Conservation (phyloP, 2,888 invertebrate species). For the Noctua janthe region DNA sequence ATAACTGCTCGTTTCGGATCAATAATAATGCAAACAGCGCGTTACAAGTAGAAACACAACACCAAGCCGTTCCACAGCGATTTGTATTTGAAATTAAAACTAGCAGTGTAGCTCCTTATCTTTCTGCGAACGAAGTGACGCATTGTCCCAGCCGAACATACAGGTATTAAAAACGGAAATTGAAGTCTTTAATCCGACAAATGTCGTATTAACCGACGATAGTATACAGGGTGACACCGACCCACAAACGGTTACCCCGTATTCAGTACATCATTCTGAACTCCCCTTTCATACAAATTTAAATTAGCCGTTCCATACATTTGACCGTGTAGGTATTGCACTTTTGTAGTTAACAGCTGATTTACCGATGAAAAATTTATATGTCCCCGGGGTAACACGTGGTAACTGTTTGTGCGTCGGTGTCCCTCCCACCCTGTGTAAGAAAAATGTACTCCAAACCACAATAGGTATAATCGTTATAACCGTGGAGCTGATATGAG, state of each 20-base stretch:
- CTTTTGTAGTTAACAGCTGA: neutral
- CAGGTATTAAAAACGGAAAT: conserved; percentile 37
- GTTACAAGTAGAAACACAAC: conserved; percentile 18
- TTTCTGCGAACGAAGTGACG: conserved; percentile 47
- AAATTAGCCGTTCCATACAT: neutral
- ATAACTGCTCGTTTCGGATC: conserved; percentile 28
- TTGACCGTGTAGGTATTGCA: neutral
- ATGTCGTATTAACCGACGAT: conserved; percentile 1
- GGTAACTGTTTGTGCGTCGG: too few relatives aligned
- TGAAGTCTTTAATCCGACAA: conserved; percentile 15
- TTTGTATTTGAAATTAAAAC: conserved; percentile 55
- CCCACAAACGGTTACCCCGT: neutral
- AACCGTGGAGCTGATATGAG: neutral
- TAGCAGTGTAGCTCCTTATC: conserved; percentile 48
- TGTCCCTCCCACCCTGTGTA: too few relatives aligned
- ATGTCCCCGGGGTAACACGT: too few relatives aligned
- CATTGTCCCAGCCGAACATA: conserved; percentile 23
- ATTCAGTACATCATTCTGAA: neutral
- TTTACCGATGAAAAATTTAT: too few relatives aligned
- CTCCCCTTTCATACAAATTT: too few relatives aligned
- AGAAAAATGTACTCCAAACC: neutral
- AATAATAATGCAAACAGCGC: conserved; percentile 42
- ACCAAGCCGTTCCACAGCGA: conserved; percentile 25
- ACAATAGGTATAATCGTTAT: neutral
- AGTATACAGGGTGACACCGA: neutral